These are phyloP conservation scores for Erinaceus europaeus DNA, from an alignment of 2,113 vertebrate genomes.

Conservation along the genomic window DNA sequence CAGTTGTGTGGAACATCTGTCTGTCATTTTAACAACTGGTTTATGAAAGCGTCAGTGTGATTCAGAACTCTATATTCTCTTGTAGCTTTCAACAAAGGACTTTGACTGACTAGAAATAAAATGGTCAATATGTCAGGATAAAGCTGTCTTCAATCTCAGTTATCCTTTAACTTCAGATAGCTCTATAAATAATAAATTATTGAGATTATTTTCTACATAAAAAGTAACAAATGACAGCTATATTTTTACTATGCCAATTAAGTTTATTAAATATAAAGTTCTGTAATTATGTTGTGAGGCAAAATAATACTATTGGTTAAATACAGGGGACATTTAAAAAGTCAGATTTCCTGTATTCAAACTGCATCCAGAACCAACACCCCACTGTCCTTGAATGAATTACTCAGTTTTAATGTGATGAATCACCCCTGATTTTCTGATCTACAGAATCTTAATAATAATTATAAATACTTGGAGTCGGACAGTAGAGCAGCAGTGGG, in stretches of 20 bases:
- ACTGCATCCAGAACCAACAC: neutral
- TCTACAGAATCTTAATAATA: neutral
- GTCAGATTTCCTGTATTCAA: neutral
- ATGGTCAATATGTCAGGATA: neutral
- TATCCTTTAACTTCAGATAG: neutral
- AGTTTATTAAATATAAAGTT: neutral
- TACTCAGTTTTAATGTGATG: neutral
- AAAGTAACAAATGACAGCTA: neutral
- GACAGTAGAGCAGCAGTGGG: too few relatives aligned
- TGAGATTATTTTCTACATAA: neutral
- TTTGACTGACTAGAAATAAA: neutral
- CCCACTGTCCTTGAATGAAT: neutral
- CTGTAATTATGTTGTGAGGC: neutral
- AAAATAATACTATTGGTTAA: neutral
- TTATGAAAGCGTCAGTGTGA: slow-evolving; percentile 24
- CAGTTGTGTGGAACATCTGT: slow-evolving; percentile 25
- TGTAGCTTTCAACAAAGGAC: neutral
- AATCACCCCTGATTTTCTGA: neutral
- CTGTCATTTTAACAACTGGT: slow-evolving; percentile 44
- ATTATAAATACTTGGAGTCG: neutral
- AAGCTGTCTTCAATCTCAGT: neutral
- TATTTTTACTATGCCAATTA: neutral
- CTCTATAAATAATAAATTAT: neutral
- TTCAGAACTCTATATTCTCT: slow-evolving; percentile 7
- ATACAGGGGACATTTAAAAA: too few relatives aligned